These are phyloP conservation scores for Euborellia annulipes DNA, from an alignment of 1,140 invertebrate genomes.

Conservation along the genomic window DNA sequence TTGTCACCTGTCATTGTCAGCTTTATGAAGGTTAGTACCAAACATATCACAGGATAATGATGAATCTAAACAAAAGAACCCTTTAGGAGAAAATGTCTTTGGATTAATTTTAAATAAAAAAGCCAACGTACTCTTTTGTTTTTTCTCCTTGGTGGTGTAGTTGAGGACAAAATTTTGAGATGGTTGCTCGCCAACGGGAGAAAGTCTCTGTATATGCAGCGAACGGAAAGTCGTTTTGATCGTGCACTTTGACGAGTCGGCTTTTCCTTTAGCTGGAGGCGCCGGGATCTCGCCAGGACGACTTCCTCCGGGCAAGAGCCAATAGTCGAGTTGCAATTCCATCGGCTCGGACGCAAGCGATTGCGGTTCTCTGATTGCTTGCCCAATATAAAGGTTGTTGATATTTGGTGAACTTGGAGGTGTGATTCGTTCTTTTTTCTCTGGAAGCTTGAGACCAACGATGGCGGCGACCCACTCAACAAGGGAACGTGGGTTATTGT, in stretches of 20 bases:
- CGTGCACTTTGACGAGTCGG: conserved; percentile 38
- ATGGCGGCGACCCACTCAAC: conserved; percentile 34
- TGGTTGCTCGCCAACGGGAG: conserved; percentile 21
- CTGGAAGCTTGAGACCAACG: conserved; percentile 21
- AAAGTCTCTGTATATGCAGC: conserved; percentile 56
- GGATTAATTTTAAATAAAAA: too few relatives aligned
- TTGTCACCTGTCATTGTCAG: too few relatives aligned
- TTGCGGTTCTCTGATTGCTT: background rate
- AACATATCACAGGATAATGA: too few relatives aligned
- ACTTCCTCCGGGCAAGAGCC: conserved; percentile 39
- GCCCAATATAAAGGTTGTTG: conserved; percentile 11
- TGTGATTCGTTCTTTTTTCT: conserved; percentile 29
- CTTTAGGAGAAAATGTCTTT: too few relatives aligned
- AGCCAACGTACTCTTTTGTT: conserved; percentile 79
- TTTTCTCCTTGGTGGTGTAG: conserved; percentile 88
- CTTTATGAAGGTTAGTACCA: too few relatives aligned
- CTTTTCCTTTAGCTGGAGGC: conserved; percentile 7
- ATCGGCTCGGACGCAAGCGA: conserved; percentile 48
- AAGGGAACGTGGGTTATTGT: conserved; percentile 26
- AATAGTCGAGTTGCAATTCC: conserved; percentile 89
- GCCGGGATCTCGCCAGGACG: conserved; percentile 8
- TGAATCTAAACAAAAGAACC: too few relatives aligned
- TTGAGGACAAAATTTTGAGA: conserved; percentile 49
- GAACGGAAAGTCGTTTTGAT: conserved; percentile 69
- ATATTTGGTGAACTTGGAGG: conserved; percentile 37